These are phyloP conservation scores for Marronus borbonicus DNA, from an alignment of 2,888 invertebrate genomes.

Conservation along the genomic window DNA sequence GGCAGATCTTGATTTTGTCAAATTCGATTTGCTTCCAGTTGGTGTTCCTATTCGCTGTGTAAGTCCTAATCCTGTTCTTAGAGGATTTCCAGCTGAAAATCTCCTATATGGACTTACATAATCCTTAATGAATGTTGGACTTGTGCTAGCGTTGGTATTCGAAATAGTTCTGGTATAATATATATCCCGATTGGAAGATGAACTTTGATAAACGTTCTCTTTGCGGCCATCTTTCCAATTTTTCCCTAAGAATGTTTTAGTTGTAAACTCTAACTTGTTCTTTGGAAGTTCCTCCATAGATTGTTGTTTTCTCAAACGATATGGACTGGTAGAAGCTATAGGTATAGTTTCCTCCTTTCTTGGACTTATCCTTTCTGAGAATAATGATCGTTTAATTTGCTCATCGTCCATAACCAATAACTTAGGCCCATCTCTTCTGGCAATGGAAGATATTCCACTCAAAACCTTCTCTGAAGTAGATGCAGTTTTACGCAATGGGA, in stretches of 20 bases:
- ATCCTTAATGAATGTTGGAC: background rate
- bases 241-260: background rate
- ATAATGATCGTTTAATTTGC: background rate
- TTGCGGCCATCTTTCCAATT: conserved; percentile 32
- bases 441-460: background rate
- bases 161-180: background rate
- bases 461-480: conserved; percentile 9
- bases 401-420: background rate
- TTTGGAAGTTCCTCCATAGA: conserved; percentile 16
- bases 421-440: background rate
- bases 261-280: background rate
- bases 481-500: conserved; percentile 24
- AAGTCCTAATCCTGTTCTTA: background rate
- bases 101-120: background rate
- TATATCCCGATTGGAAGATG: background rate
- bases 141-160: background rate
- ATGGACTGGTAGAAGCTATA: background rate
- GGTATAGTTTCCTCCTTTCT: background rate
- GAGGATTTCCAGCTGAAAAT: background rate
- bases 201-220: conserved; percentile 21
- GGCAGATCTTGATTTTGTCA: background rate
- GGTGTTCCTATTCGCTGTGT: background rate
- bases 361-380: background rate
- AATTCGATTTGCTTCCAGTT: background rate
- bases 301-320: conserved; percentile 20